phyloP scores from a whole-genome alignment of 2,113 vertebrate genomes.

The Myxocyprinus asiaticus region DNA sequence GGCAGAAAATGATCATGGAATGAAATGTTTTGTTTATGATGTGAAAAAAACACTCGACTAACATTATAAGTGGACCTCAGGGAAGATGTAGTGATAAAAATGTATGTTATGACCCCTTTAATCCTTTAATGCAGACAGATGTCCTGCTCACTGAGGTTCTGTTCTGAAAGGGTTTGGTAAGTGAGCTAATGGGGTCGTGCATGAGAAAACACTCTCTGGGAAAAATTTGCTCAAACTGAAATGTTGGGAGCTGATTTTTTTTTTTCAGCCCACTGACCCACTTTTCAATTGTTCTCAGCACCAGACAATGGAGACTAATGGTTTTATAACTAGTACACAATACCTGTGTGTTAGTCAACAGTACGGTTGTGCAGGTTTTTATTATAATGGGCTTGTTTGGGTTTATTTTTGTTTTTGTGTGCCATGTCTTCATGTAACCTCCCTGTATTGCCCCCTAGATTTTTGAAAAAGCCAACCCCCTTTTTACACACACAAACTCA shows the following conservation, averaged over 20 bases:
- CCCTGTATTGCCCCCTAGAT: too few species aligned
- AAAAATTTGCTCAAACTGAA: neutral
- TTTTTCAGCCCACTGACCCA: conserved; percentile 77
- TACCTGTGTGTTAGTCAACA: conserved; percentile 72
- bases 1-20: too few species aligned
- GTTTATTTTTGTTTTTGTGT: conserved; percentile 44
- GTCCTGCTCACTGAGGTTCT: neutral
- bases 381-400: conserved; percentile 60
- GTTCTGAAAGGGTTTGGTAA: conserved; percentile 23
- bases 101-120: too few species aligned
- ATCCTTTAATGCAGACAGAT: too few species aligned
- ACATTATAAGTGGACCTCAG: too few species aligned
- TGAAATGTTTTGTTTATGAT: too few species aligned
- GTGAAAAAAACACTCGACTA: too few species aligned
- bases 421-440: too few species aligned
- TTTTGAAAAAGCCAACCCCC: conserved; percentile 25
- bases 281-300: conserved; percentile 77
- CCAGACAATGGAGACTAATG: conserved; percentile 72
- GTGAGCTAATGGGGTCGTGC: conserved; percentile 35
- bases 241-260: conserved; percentile 39
- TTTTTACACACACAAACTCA: conserved; percentile 37
- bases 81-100: too few species aligned
- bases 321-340: conserved; percentile 69
- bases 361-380: conserved; percentile 62
- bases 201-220: neutral